A percentile compares a stretch with the other conserved stretches of the same genome.
Conservation (phyloP, 2,888 invertebrate genomes). For the Lycophotia porphyrea region DNA sequence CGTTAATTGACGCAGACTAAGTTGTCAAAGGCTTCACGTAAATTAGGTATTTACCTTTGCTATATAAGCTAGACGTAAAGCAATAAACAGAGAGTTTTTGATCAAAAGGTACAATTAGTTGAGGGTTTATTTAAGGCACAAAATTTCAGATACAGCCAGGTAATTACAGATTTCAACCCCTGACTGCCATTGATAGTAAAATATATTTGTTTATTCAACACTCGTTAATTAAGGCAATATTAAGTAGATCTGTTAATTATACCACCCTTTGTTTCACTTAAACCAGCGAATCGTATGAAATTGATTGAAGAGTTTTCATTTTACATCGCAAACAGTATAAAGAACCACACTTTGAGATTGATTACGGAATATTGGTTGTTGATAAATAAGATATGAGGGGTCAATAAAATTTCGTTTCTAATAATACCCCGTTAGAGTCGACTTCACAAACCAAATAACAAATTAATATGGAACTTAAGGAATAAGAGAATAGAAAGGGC, state of each 20-base stretch:
- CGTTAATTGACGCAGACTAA: neutral
- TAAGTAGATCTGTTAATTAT: slow-evolving; percentile 10
- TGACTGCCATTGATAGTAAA: neutral
- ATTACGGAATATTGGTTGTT: slow-evolving; percentile 13
- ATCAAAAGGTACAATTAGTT: slow-evolving; percentile 10
- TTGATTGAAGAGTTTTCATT: slow-evolving; percentile 41
- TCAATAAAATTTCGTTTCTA: slow-evolving; percentile 23
- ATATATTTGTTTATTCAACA: slow-evolving; percentile 11
- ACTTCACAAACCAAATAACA: slow-evolving; percentile 49
- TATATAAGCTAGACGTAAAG: slow-evolving; percentile 4
- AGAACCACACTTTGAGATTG: slow-evolving; percentile 32
- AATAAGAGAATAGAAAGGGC: slow-evolving; percentile 61
- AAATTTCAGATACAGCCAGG: neutral
- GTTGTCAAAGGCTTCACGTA: neutral
- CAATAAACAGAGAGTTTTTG: neutral
- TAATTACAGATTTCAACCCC: slow-evolving; percentile 13
- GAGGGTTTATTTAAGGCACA: neutral
- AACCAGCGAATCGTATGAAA: slow-evolving; percentile 34
- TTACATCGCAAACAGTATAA: slow-evolving; percentile 14
- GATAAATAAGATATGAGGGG: slow-evolving; percentile 1
- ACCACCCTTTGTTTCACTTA: slow-evolving; percentile 19
- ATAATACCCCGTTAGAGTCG: slow-evolving; percentile 22
- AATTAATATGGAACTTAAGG: slow-evolving; percentile 56
- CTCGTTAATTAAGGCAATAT: slow-evolving; percentile 33
- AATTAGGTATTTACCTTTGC: slow-evolving; percentile 16